A percentile compares a stretch with the other conserved stretches of the same genome.
These are phyloP conservation scores for Lasioglossum morio DNA, from an alignment of 2,888 invertebrate species.

Conservation along the genomic window DNA sequence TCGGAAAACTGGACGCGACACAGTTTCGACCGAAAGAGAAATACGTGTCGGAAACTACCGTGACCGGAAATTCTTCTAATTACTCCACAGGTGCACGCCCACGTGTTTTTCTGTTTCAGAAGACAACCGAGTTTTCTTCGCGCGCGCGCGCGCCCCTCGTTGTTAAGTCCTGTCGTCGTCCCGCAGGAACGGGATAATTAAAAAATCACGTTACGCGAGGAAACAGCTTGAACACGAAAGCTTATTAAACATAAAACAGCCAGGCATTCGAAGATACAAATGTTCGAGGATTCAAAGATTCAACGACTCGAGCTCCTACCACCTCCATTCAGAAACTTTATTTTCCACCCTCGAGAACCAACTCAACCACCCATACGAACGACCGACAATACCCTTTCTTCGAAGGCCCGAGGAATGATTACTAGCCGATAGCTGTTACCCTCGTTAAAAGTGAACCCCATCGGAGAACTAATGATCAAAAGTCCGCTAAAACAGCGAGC, in stretches of 20 bases:
- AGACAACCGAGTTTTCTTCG: neutral
- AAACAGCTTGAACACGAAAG: neutral
- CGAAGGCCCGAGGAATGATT: neutral
- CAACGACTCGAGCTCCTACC: neutral
- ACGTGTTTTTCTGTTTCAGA: neutral
- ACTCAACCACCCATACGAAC: neutral
- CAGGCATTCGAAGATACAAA: neutral
- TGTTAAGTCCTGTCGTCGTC: neutral
- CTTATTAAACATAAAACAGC: no score
- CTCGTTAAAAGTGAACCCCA: neutral
- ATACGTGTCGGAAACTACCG: slow-evolving; percentile 2
- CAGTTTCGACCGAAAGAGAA: neutral
- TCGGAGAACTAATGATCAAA: neutral
- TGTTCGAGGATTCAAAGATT: neutral
- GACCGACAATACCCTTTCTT: neutral
- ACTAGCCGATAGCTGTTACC: neutral
- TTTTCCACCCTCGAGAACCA: neutral
- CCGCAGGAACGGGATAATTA: neutral
- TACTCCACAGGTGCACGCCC: slow-evolving; percentile 3
- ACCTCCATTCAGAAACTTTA: neutral
- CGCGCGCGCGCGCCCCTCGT: no score
- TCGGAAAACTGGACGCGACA: slow-evolving; percentile 14
- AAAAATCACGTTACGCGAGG: neutral
- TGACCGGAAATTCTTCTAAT: slow-evolving; percentile 35
- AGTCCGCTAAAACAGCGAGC: slow-evolving; percentile 19